Percentiles rank a stretch among this genome's conserved stretches.
Conservation (phyloP, 2,888 invertebrate genomes). For the Zaprionus obscuricornis region DNA sequence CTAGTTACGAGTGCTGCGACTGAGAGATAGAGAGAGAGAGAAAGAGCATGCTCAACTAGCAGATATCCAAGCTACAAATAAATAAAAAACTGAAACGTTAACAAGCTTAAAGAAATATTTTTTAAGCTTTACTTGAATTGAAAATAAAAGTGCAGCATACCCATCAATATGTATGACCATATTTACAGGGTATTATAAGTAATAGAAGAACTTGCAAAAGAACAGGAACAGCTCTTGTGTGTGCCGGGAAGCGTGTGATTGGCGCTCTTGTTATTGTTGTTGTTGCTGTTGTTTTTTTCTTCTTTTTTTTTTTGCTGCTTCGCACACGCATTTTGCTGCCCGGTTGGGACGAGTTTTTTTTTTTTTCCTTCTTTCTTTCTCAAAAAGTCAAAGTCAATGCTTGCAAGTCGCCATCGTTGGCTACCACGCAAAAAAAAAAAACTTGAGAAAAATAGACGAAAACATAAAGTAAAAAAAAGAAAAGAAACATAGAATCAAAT, state of each 20-base stretch:
- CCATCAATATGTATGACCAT: neutral
- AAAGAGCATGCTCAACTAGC: too few relatives aligned
- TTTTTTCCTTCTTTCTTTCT: constrained; percentile 9
- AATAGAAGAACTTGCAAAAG: constrained; percentile 56
- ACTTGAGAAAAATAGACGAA: constrained; percentile 3
- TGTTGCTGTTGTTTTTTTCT: neutral
- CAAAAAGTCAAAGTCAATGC: constrained; percentile 62
- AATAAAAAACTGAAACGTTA: too few relatives aligned
- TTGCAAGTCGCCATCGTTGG: constrained; percentile 59
- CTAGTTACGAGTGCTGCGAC: too few relatives aligned
- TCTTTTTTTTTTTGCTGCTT: too few relatives aligned
- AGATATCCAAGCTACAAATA: too few relatives aligned
- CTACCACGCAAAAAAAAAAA: constrained; percentile 49
- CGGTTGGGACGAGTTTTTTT: constrained; percentile 44
- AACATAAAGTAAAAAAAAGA: constrained; percentile 9
- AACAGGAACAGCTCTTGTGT: constrained; percentile 66
- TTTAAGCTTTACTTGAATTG: too few relatives aligned
- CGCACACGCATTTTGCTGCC: constrained; percentile 54
- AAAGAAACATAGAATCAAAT: constrained; percentile 12
- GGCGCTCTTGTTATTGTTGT: constrained; percentile 49
- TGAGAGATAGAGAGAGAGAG: too few relatives aligned
- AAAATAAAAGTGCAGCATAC: too few relatives aligned
- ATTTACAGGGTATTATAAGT: constrained; percentile 21
- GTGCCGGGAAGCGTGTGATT: constrained; percentile 71
- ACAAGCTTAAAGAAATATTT: too few relatives aligned